Conservation (phyloP, 2,797 vertebrate genomes). For the Ctenochaetus hawaiiensis region DNA sequence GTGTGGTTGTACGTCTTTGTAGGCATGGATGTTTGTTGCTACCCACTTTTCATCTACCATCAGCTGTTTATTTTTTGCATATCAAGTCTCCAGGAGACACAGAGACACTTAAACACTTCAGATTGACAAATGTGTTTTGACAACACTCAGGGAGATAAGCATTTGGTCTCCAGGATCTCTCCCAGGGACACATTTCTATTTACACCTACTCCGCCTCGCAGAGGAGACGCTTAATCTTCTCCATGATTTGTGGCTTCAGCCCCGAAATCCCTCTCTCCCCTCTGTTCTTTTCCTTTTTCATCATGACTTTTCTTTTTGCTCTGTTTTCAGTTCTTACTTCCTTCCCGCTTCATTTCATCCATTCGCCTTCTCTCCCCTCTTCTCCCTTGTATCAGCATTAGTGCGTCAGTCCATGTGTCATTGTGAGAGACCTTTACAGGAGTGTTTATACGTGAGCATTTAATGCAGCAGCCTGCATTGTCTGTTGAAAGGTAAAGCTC, state of each 20-base stretch:
- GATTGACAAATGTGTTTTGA: constrained; percentile 81
- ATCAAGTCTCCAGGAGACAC: constrained; percentile 56
- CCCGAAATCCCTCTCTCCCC: constrained; percentile 55
- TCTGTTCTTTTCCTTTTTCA: constrained; percentile 32
- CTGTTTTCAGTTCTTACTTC: constrained; percentile 1
- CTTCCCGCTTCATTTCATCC: constrained; percentile 17
- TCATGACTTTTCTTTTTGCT: constrained; percentile 38
- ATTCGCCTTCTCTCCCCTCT: constrained; percentile 21
- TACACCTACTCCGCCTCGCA: constrained; percentile 72
- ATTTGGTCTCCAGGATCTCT: constrained; percentile 69
- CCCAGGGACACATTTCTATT: constrained; percentile 79
- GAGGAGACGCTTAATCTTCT: constrained; percentile 72
- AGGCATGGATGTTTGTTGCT: background rate
- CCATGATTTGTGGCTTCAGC: constrained; percentile 70
- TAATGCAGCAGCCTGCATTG: constrained; percentile 35
- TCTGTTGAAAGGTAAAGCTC: constrained; percentile 35
- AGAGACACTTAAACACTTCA: constrained; percentile 60
- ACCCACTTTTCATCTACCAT: constrained; percentile 21
- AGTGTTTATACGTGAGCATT: constrained; percentile 21
- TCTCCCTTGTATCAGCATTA: constrained; percentile 36
- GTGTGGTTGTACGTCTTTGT: background rate
- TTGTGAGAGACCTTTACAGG: constrained; percentile 48
- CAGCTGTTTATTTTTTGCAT: constrained; percentile 52
- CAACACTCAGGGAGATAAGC: constrained; percentile 75
- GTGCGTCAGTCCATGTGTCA: constrained; percentile 29